phyloP scores from a whole-genome alignment of 2,113 vertebrate genomes.

The Polypterus bichir region DNA sequence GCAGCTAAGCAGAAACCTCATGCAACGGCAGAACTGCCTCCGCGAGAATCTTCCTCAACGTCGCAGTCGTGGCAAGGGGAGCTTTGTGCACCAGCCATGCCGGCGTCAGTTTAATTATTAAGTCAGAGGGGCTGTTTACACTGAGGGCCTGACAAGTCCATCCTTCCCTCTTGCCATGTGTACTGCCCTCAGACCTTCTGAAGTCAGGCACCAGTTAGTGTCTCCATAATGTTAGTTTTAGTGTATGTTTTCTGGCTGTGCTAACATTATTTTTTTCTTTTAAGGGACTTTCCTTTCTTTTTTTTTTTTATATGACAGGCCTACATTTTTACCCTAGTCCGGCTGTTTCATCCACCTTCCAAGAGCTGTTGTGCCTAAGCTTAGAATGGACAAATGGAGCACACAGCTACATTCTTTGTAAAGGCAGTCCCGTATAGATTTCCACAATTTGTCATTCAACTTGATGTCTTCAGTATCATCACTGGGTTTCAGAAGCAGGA shows the following conservation, averaged over 20 bases:
- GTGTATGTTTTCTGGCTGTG: not conserved
- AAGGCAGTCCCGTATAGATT: too few relatives aligned
- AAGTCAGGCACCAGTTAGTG: not conserved
- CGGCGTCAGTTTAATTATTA: constrained; percentile 86
- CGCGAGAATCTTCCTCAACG: constrained; percentile 62
- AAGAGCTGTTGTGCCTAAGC: too few relatives aligned
- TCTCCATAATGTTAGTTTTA: not conserved
- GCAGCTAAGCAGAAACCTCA: constrained; percentile 63
- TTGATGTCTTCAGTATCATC: too few relatives aligned
- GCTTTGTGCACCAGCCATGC: constrained; percentile 84
- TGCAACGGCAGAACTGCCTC: constrained; percentile 83
- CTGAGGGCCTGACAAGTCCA: constrained; percentile 33
- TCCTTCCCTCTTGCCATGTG: constrained; percentile 4
- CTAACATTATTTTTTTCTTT: not conserved
- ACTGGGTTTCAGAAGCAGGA: too few relatives aligned
- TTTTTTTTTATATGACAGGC: not conserved
- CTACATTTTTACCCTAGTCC: not conserved
- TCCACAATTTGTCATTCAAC: too few relatives aligned
- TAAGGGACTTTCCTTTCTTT: not conserved
- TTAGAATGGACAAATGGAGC: too few relatives aligned
- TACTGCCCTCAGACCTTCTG: not conserved
- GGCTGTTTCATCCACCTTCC: too few relatives aligned
- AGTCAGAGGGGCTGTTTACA: constrained; percentile 39
- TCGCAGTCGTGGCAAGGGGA: constrained; percentile 47
- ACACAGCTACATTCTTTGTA: too few relatives aligned